Percentiles rank a stretch among this genome's conserved stretches.
These are phyloP conservation scores for Epinotia nisella DNA, from an alignment of 2,888 invertebrate species.

Conservation along the genomic window DNA sequence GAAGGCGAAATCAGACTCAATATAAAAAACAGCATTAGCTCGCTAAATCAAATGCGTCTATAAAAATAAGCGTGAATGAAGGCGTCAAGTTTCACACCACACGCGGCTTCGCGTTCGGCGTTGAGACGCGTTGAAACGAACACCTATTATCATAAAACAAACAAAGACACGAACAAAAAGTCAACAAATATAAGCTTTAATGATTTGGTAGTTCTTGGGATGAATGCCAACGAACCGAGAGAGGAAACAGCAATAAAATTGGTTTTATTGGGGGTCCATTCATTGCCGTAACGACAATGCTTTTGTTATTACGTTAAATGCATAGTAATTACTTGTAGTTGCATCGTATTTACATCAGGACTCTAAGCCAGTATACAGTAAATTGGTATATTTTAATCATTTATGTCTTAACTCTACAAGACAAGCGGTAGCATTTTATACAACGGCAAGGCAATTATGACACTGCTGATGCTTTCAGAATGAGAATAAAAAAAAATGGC, in stretches of 20 bases:
- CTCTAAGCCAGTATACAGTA: neutral
- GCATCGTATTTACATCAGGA: slow-evolving; percentile 48
- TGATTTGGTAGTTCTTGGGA: slow-evolving; percentile 79
- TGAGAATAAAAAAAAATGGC: too few species aligned
- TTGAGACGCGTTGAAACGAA: slow-evolving; percentile 73
- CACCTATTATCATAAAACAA: slow-evolving; percentile 84
- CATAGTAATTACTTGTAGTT: slow-evolving; percentile 60
- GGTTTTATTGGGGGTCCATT: slow-evolving; percentile 74
- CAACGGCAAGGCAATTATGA: neutral
- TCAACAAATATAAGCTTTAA: slow-evolving; percentile 80
- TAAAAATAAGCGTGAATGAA: slow-evolving; percentile 79
- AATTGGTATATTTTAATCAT: neutral
- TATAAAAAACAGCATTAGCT: slow-evolving; percentile 75
- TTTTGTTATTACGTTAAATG: slow-evolving; percentile 55
- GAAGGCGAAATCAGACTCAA: slow-evolving; percentile 64
- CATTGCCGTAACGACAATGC: slow-evolving; percentile 57
- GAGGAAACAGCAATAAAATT: slow-evolving; percentile 80
- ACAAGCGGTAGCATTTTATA: too few species aligned
- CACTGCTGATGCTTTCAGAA: neutral
- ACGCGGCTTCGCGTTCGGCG: slow-evolving; percentile 71
- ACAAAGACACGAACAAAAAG: slow-evolving; percentile 77
- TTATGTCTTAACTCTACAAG: too few species aligned
- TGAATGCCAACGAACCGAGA: slow-evolving; percentile 77
- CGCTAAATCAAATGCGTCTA: slow-evolving; percentile 80
- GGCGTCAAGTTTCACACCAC: slow-evolving; percentile 83